Evolutionary conservation across 2,888 invertebrate genomes (phyloP).

Genomic region (Zhengitettix transpicula): DNA sequence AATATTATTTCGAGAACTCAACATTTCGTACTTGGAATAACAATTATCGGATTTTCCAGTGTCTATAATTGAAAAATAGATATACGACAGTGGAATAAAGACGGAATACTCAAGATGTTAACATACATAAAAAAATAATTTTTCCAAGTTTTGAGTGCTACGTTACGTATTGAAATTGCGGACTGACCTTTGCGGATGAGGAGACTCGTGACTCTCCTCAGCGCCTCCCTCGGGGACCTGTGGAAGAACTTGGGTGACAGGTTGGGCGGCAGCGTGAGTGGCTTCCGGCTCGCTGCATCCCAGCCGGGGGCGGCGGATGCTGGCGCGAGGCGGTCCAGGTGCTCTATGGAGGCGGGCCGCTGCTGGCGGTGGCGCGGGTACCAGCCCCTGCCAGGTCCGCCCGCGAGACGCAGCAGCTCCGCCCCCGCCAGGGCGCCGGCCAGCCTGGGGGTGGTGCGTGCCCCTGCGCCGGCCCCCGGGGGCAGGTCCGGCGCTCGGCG

Average conservation of each 20-base stretch:
- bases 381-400: slow-evolving; percentile 74
- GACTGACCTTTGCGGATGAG: slow-evolving; percentile 66
- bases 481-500: slow-evolving; percentile 24
- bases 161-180: slow-evolving; percentile 6
- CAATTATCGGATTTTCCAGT: too few relatives aligned
- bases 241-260: slow-evolving; percentile 80
- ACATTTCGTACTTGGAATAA: too few relatives aligned
- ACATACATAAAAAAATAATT: too few relatives aligned
- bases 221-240: slow-evolving; percentile 70
- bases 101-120: too few relatives aligned
- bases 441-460: slow-evolving; percentile 19
- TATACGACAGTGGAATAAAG: too few relatives aligned
- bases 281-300: slow-evolving; percentile 44
- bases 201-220: slow-evolving; percentile 75
- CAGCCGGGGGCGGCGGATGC: slow-evolving; percentile 22
- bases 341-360: slow-evolving; percentile 71
- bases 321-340: slow-evolving; percentile 55
- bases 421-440: slow-evolving; percentile 45
- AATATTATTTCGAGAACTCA: too few relatives aligned
- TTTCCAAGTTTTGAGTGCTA: too few relatives aligned
- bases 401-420: slow-evolving; percentile 60
- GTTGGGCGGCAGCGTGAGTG: slow-evolving; percentile 74
- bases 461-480: slow-evolving; percentile 19
- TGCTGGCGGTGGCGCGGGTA: slow-evolving; percentile 22
- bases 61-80: too few relatives aligned